Evolutionary conservation across 2,797 vertebrate genomes (phyloP).

Genomic region (Arnoldichthys spilopterus): DNA sequence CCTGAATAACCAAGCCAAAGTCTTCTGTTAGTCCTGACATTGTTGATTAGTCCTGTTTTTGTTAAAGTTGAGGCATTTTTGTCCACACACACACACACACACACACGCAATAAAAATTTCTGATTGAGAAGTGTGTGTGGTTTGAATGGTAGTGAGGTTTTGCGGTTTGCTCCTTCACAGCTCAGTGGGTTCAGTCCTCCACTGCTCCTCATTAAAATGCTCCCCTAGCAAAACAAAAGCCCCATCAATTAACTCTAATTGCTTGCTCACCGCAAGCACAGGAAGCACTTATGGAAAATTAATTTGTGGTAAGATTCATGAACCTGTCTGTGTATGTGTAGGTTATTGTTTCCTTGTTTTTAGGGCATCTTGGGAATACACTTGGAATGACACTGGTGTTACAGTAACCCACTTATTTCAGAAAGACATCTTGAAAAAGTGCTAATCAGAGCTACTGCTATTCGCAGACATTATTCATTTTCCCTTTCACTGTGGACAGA

Average conservation of each 20-base stretch:
- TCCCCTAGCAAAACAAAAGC: slow-evolving; percentile 68
- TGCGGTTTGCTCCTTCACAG: slow-evolving; percentile 34
- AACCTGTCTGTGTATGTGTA: slow-evolving; percentile 42
- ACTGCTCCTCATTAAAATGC: slow-evolving; percentile 68
- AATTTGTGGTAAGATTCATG: slow-evolving; percentile 59
- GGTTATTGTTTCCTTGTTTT: slow-evolving; percentile 22
- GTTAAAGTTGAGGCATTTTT: no score
- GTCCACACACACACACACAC: slow-evolving; percentile 10
- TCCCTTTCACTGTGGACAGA: neutral
- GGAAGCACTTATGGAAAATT: slow-evolving; percentile 64
- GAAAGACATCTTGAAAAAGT: neutral
- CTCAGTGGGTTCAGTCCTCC: slow-evolving; percentile 55
- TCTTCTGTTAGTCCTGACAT: no score
- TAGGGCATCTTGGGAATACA: slow-evolving; percentile 20
- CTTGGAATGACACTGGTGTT: slow-evolving; percentile 5
- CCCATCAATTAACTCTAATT: slow-evolving; percentile 69
- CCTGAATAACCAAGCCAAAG: no score
- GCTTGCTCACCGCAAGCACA: slow-evolving; percentile 52
- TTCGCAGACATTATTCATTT: neutral
- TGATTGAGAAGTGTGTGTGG: slow-evolving; percentile 17
- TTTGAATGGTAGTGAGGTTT: slow-evolving; percentile 12
- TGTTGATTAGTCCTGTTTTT: no score
- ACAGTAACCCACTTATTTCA: neutral
- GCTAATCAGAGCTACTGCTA: neutral
- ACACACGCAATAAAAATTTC: neutral